Base-by-base conservation (phyloP, 2,113 vertebrate genomes). In the Periophthalmodon schlosseri region DNA sequence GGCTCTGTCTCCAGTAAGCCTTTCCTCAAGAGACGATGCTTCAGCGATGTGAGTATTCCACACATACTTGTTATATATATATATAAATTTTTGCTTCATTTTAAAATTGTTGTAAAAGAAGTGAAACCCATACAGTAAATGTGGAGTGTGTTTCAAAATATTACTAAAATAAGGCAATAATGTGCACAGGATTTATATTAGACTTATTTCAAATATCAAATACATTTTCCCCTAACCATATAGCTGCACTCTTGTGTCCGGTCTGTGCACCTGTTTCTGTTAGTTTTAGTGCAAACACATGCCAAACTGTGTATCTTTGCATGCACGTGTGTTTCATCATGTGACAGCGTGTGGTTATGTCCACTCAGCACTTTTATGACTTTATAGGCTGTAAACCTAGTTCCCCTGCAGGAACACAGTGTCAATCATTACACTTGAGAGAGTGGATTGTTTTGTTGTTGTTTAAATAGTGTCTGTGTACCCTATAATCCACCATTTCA, bases 11-110 rank as follows among this genome's bases (percentile, higher is more conserved):
- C 75, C 36, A 74, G 47, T 69, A 82, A 77, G 33, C 73, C 91
- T 20, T 71, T 76, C 36, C 82, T 77, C 52, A 89, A 81, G 72
- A 88, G 86, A 72, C 84, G 87, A 54, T 84, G 89, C 75, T 18
- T 81, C 77, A 92, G 90, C n/a, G 88, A 92, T 65, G 91, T 92
- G 85, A 93, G 91, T 92, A 85, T 64, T 78, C 70, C 77, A 11
- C 52, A 67, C 23, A 58, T 36, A 65, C 14, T 52, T 54, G 72
- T 69, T 23, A 9, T 47, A 60, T 73, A 44, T 47, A 21, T 24
- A n/a, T 34, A 74, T 15, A 50, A 50, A 39, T 39, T 50, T 16
- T 18, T 52, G 16, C 1, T 52, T 16, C 18, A 52, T 52, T 52
- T 18, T 20, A 52, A 20, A 56, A 54, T 8, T 16, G n/a, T n/a